These are phyloP conservation scores for Ctenomys sociabilis DNA, from an alignment of 2,113 vertebrate species.

Conservation along the genomic window DNA sequence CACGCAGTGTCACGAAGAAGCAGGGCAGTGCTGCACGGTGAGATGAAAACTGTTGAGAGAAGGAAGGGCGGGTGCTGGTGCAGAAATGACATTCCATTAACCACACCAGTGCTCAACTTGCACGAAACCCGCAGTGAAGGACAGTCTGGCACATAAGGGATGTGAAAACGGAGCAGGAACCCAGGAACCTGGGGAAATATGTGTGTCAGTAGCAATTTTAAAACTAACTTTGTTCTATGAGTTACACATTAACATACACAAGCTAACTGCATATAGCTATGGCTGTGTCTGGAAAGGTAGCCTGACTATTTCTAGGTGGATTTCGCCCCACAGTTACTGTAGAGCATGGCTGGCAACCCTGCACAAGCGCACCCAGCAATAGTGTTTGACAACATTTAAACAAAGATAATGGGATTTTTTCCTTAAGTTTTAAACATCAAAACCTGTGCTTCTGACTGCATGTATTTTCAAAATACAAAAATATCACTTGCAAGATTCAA, in stretches of 20 bases:
- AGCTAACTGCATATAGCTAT: slow-evolving; percentile 85
- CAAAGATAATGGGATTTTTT: slow-evolving; percentile 75
- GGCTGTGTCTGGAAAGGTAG: slow-evolving; percentile 81
- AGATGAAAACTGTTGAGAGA: slow-evolving; percentile 75
- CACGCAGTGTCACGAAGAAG: slow-evolving; percentile 75
- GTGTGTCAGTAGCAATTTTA: slow-evolving; percentile 84
- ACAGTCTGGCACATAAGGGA: slow-evolving; percentile 81
- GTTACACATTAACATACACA: slow-evolving; percentile 83
- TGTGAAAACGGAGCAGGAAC: slow-evolving; percentile 86
- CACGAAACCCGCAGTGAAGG: slow-evolving; percentile 86
- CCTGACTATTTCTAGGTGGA: slow-evolving; percentile 78
- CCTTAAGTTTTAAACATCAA: slow-evolving; percentile 83
- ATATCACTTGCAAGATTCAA: not conserved
- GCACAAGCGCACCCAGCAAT: slow-evolving; percentile 83
- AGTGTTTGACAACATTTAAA: slow-evolving; percentile 84
- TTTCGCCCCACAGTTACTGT: slow-evolving; percentile 70
- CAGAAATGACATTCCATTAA: slow-evolving; percentile 81
- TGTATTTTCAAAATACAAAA: not conserved
- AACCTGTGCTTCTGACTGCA: slow-evolving; percentile 88
- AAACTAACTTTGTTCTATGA: slow-evolving; percentile 81
- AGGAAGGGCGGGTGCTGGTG: slow-evolving; percentile 75
- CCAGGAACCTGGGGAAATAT: slow-evolving; percentile 78
- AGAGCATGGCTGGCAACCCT: slow-evolving; percentile 85
- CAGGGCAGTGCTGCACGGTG: slow-evolving; percentile 82
- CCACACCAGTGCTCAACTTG: slow-evolving; percentile 86